Conservation (phyloP, 2,888 invertebrate species). For the Epirrhoe alternata region DNA sequence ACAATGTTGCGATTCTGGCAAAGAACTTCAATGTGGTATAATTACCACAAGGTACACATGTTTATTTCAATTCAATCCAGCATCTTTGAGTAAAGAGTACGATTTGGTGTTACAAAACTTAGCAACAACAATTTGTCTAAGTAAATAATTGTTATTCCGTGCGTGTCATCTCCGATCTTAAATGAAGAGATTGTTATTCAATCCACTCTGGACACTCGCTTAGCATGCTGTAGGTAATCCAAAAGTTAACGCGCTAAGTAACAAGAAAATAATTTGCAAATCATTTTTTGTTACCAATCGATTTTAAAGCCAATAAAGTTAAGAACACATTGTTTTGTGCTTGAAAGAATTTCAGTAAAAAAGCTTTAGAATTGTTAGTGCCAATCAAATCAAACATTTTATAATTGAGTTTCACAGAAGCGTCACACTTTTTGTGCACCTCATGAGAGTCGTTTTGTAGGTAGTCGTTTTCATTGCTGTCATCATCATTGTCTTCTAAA, state of each 20-base stretch:
- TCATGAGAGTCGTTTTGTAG: conserved; percentile 50
- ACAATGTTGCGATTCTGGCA: no score
- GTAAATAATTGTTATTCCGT: neutral
- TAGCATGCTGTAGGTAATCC: conserved; percentile 25
- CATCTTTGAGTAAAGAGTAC: no score
- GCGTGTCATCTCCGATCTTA: neutral
- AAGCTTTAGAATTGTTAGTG: conserved; percentile 64
- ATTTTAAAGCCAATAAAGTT: conserved; percentile 1
- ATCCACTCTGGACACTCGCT: conserved; percentile 29
- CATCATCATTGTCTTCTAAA: conserved; percentile 27
- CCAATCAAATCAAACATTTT: conserved; percentile 57
- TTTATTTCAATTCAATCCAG: no score
- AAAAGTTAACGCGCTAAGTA: neutral
- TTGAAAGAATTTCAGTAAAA: conserved; percentile 44
- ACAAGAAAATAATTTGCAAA: neutral
- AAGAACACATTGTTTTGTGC: conserved; percentile 1
- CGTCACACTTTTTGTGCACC: conserved; percentile 61
- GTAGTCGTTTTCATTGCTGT: conserved; percentile 49
- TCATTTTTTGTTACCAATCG: neutral
- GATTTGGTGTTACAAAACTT: conserved; percentile 1
- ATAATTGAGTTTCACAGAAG: conserved; percentile 47
- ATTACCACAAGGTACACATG: no score
- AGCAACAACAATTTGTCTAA: neutral
- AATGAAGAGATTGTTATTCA: conserved; percentile 32
- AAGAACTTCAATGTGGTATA: no score